Evolutionary conservation across 2,113 vertebrate species (phyloP).

Genomic region (Cyphomyrus discorhynchus): DNA sequence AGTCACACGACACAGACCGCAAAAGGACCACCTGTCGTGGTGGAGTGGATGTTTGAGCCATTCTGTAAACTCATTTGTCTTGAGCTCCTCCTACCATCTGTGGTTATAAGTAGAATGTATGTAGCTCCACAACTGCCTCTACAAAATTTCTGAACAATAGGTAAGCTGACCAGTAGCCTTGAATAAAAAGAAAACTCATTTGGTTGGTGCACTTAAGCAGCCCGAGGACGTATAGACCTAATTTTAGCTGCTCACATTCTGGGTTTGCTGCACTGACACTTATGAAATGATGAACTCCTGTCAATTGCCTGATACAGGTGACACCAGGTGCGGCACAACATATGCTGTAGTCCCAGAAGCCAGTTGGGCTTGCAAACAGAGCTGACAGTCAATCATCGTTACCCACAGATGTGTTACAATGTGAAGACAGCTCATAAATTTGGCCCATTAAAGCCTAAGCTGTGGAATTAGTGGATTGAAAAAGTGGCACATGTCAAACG

Average conservation of each 20-base stretch:
- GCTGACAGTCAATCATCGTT: slow-evolving; percentile 17
- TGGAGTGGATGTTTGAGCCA: background rate
- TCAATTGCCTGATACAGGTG: background rate
- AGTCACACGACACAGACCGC: background rate
- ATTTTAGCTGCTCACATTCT: background rate
- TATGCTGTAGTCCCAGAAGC: slow-evolving; percentile 14
- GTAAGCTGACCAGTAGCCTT: background rate
- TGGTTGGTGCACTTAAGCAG: background rate
- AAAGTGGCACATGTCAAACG: slow-evolving; percentile 19
- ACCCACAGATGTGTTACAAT: slow-evolving; percentile 18
- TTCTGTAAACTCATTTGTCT: background rate
- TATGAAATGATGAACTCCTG: background rate
- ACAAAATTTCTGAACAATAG: background rate
- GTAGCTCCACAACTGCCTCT: background rate
- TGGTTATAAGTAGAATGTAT: background rate
- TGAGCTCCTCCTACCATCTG: background rate
- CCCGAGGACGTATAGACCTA: background rate
- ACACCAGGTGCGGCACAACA: slow-evolving; percentile 4
- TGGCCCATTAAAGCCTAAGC: slow-evolving; percentile 11
- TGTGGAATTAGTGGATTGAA: slow-evolving; percentile 5
- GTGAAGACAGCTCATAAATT: slow-evolving; percentile 6
- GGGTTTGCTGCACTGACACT: background rate
- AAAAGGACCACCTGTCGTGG: background rate
- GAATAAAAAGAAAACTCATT: background rate
- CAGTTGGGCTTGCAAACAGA: background rate